Percentiles rank a stretch among this genome's conserved stretches.
These are phyloP conservation scores for Drosophila tsacasi DNA, from an alignment of 1,140 invertebrate genomes.

Conservation along the genomic window DNA sequence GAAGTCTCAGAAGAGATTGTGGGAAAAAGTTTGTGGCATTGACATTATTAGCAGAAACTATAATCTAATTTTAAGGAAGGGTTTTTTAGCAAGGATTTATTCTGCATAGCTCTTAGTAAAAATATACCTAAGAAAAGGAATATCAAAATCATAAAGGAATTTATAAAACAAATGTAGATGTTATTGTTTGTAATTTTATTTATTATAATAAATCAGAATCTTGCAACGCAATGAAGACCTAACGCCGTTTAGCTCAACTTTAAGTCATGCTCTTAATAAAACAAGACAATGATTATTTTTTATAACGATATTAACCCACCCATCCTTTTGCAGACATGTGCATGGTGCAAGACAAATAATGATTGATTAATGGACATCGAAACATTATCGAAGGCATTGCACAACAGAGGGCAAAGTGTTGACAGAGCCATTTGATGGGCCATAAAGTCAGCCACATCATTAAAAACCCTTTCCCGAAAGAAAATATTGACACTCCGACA, in stretches of 20 bases:
- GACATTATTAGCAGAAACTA: background rate
- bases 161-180: too few species aligned
- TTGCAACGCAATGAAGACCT: background rate
- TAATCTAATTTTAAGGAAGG: too few species aligned
- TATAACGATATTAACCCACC: conserved; percentile 12
- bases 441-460: conserved; percentile 77
- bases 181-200: background rate
- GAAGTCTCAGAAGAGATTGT: background rate
- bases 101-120: background rate
- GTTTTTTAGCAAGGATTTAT: too few species aligned
- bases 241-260: background rate
- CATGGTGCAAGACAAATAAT: conserved; percentile 55
- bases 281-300: conserved; percentile 2
- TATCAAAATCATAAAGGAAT: background rate
- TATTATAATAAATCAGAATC: background rate
- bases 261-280: background rate
- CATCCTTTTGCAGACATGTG: conserved; percentile 23
- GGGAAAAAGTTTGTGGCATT: background rate
- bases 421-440: conserved; percentile 69
- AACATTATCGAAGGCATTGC: conserved; percentile 73
- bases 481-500: conserved; percentile 44
- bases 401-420: conserved; percentile 53
- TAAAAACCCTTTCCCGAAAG: conserved; percentile 61
- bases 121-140: background rate
- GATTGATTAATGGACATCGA: conserved; percentile 76